A percentile compares a stretch with the other conserved stretches of the same genome.
These are phyloP conservation scores for Aegithalos caudatus DNA, from an alignment of 2,113 vertebrate genomes.

Conservation along the genomic window DNA sequence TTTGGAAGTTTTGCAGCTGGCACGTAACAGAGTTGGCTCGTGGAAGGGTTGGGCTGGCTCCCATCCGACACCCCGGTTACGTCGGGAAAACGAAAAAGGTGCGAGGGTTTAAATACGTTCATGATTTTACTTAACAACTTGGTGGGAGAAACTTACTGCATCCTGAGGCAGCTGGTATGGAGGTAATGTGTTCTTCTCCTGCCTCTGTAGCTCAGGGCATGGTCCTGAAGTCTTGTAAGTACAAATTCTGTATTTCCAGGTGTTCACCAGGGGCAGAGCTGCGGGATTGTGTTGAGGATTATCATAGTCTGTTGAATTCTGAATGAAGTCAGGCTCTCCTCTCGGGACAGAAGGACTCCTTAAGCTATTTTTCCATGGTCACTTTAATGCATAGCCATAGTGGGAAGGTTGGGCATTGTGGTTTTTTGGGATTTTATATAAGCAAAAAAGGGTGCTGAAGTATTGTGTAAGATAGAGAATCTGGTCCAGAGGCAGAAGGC, in stretches of 20 bases:
- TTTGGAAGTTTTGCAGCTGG: not conserved
- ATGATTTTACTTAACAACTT: not conserved
- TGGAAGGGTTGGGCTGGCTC: not conserved
- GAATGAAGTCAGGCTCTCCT: not conserved
- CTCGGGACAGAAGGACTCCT: not conserved
- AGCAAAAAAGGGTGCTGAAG: not conserved
- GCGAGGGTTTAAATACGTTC: not conserved
- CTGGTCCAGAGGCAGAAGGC: not conserved
- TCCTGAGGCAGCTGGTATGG: not conserved
- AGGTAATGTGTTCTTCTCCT: not conserved
- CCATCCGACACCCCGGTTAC: rapidly evolving
- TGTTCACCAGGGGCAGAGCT: not conserved
- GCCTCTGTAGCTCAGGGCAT: not conserved
- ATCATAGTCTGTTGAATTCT: not conserved
- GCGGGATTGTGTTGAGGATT: not conserved
- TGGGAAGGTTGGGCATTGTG: not conserved
- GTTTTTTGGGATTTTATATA: not conserved
- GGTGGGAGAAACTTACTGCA: not conserved
- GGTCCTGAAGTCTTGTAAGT: not conserved
- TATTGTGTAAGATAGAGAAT: not conserved
- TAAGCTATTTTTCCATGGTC: not conserved
- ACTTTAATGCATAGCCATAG: not conserved
- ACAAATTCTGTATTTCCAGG: not conserved
- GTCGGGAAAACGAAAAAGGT: not conserved
- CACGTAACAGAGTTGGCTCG: rapidly evolving